Percentiles rank a stretch among this genome's conserved stretches.
These are phyloP conservation scores for Melanotaenia parkinsoni DNA, from an alignment of 2,797 vertebrate genomes.

Conservation along the genomic window DNA sequence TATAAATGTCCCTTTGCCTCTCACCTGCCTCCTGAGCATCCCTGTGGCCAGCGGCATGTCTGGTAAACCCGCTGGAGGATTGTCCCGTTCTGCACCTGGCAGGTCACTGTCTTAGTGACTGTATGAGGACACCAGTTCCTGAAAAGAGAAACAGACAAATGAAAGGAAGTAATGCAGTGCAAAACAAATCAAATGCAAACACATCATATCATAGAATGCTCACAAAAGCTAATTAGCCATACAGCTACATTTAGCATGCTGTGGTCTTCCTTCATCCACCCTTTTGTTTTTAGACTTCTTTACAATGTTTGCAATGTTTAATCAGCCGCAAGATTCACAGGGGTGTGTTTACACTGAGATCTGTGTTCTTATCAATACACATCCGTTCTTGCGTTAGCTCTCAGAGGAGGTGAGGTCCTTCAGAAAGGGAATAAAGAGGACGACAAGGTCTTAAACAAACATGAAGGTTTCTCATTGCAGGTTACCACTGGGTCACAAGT, in stretches of 20 bases:
- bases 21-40: constrained; percentile 91
- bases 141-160: constrained; percentile 24
- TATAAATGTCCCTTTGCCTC: constrained; percentile 22
- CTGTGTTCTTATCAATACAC: constrained; percentile 63
- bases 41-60: constrained; percentile 93
- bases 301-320: constrained; percentile 75
- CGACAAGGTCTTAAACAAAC: constrained; percentile 38
- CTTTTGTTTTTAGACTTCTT: constrained; percentile 69
- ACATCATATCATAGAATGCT: background rate
- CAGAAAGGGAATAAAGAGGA: constrained; percentile 31
- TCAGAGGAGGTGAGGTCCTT: constrained; percentile 42
- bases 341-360: constrained; percentile 67
- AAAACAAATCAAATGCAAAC: constrained; percentile 6
- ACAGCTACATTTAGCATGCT: constrained; percentile 29
- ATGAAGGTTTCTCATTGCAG: constrained; percentile 44
- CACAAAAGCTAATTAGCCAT: constrained; percentile 50
- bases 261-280: constrained; percentile 27
- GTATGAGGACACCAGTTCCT: constrained; percentile 97
- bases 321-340: constrained; percentile 66
- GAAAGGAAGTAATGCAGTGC: constrained; percentile 18
- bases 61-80: constrained; percentile 93
- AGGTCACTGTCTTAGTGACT: constrained; percentile 89
- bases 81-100: constrained; percentile 95
- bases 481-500: constrained; percentile 50
- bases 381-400: constrained; percentile 62